Evolutionary conservation across 23 tunicate species (phyloP).

Genomic region (Halocynthia roretzi): DNA sequence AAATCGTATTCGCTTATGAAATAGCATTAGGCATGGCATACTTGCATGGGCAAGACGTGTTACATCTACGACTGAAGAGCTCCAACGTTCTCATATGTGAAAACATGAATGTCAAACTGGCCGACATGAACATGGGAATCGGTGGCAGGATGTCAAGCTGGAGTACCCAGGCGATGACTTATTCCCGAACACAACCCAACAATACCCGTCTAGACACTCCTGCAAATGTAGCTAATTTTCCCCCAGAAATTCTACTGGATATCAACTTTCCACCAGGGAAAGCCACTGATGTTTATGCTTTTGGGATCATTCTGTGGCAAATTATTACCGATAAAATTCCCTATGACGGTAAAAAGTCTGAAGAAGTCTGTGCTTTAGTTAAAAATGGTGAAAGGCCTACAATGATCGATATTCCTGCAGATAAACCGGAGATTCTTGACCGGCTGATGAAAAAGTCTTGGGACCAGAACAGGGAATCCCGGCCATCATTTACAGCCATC

Average conservation of each 20-base stretch:
- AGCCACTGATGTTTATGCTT: conserved; percentile 15
- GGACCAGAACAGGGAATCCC: background rate
- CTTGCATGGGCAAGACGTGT: background rate
- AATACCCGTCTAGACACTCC: background rate
- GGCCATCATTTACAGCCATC: conserved; percentile 3
- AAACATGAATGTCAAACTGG: background rate
- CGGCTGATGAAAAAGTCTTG: conserved; percentile 2
- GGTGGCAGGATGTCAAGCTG: background rate
- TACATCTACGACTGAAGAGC: conserved; percentile 17
- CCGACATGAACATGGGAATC: background rate
- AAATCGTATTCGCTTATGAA: conserved; percentile 24
- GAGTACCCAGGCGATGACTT: background rate
- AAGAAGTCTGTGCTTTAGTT: background rate
- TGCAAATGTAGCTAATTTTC: conserved; percentile 3
- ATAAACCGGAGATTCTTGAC: background rate
- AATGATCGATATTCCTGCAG: background rate
- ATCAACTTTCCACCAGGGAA: conserved; percentile 1
- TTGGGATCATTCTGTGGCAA: conserved; percentile 8
- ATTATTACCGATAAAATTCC: conserved; percentile 8
- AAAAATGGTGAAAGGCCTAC: background rate
- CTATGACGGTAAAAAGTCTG: conserved; percentile 7
- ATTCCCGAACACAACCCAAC: background rate
- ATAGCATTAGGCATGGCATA: conserved; percentile 20
- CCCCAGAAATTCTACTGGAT: conserved; percentile 11
- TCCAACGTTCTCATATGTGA: conserved; percentile 5